Evolutionary conservation across 2,888 invertebrate species (phyloP), one percentile per base, ranked within the genome.

Genomic region (Seira ritae): DNA sequence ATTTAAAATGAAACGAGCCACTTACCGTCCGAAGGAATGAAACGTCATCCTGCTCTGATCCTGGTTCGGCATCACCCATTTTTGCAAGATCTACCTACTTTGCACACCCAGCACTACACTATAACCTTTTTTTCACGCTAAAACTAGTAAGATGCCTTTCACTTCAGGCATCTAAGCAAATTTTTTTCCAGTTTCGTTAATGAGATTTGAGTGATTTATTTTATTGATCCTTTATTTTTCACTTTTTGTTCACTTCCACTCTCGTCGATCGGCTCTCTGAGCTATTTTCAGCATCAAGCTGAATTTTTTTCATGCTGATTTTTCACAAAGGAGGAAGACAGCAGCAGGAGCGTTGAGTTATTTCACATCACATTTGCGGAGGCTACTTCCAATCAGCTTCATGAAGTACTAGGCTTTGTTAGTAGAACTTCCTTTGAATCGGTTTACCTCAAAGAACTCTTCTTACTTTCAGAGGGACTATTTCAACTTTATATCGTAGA

Each of bases 41-140:
- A 92, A 99, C 98, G 94, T 99, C 99, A 95, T 99, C 99, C 93
- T 98, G 98, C 93, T 99, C 98, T 91, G 98, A 98, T 89, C 97
- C 96, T 91, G 97, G 97, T 92, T 97, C 97, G 91, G 95, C 95
- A 93, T 97, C 97, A 91, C 96, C 96, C 97, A 97, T 97, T 74
- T 23, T 80, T 69, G 69, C 37, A 20, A 69, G 24, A 20, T 77
- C 31, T 50, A 50, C 2, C 42, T 42, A 12, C 12, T 50, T 50
- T 50, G 15, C 50, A 8, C 17, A 50, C 15, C 12, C 6, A 50
- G 17, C 31, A n/a, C 4, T 42, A 42, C 42, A n/a, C 50, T 31
- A 4, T 31, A 50, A 50, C 50, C 50, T n/a, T 15, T 15, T 50
- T n/a, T 50, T n/a, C 50, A 15, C 50, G 12, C 12, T n/a, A 50